Percentiles rank a stretch among this genome's conserved stretches.
phyloP scores from a whole-genome alignment of 2,888 invertebrate species.

The Nomada flava region DNA sequence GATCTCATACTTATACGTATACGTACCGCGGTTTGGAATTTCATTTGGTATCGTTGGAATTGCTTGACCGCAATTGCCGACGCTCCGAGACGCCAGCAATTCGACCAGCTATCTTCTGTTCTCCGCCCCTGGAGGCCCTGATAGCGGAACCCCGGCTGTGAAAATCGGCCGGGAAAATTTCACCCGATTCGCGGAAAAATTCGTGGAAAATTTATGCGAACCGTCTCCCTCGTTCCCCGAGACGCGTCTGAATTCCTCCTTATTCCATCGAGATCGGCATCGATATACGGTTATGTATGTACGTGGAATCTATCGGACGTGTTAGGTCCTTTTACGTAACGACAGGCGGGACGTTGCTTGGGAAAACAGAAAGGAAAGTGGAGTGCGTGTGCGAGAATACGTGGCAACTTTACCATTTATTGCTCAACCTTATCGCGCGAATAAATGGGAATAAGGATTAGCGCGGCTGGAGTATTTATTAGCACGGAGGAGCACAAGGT shows the following conservation, averaged over 20 bases:
- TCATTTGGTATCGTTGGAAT: background rate
- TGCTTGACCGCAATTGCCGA: background rate
- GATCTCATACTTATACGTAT: background rate
- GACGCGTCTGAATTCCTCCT: background rate
- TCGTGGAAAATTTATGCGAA: no score
- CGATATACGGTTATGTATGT: conserved; percentile 10
- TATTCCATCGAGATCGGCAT: conserved; percentile 6
- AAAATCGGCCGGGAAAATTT: conserved; percentile 19
- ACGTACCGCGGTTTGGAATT: background rate
- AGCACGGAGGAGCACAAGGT: no score
- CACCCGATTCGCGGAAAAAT: no score
- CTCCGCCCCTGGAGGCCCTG: background rate
- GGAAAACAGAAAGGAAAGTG: conserved; percentile 56
- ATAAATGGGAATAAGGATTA: conserved; percentile 6
- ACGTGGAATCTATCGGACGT: conserved; percentile 20
- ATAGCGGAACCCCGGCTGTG: background rate
- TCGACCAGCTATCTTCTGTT: background rate
- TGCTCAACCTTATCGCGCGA: conserved; percentile 44
- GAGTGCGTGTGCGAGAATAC: conserved; percentile 33
- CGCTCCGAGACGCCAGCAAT: background rate
- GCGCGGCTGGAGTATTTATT: background rate
- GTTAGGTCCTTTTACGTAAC: conserved; percentile 56
- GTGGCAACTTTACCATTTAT: conserved; percentile 30
- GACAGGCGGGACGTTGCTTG: conserved; percentile 39
- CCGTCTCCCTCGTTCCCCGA: no score